phyloP scores from a whole-genome alignment of 2,888 invertebrate genomes.

The Clusia tigrina region DNA sequence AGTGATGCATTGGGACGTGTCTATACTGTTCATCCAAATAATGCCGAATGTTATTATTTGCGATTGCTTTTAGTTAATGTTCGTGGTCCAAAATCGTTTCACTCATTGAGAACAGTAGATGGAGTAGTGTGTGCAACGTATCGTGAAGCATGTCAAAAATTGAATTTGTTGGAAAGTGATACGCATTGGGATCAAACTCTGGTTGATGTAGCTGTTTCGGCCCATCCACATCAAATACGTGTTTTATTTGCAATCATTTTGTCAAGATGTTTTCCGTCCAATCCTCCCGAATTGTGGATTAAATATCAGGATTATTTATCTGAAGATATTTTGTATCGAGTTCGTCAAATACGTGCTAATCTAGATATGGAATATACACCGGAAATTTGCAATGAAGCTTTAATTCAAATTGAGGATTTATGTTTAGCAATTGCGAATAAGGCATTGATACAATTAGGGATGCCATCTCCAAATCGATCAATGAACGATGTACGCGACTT shows the following conservation, averaged over 20 bases:
- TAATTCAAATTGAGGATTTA: no score
- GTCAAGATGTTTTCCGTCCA: slow-evolving; percentile 6
- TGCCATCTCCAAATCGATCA: no score
- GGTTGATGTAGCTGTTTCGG: slow-evolving; percentile 5
- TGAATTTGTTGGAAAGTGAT: not conserved
- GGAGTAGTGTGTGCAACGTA: slow-evolving; percentile 13
- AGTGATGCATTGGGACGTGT: not conserved
- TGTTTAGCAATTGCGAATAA: no score
- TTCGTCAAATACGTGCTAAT: no score
- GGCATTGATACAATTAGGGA: no score
- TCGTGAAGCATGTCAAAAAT: slow-evolving; percentile 17
- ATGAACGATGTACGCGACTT: no score
- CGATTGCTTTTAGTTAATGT: slow-evolving; percentile 15
- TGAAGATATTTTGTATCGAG: slow-evolving; percentile 20
- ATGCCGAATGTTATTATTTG: slow-evolving; percentile 21
- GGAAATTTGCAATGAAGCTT: no score
- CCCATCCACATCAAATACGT: not conserved
- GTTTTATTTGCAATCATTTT: slow-evolving; percentile 22
- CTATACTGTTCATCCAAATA: not conserved
- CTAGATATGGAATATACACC: no score
- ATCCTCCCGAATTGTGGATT: slow-evolving; percentile 15
- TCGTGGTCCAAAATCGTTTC: slow-evolving; percentile 14
- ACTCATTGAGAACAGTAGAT: slow-evolving; percentile 9
- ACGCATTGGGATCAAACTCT: slow-evolving; percentile 9
- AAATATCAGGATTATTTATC: slow-evolving; percentile 13